Percentiles rank a stretch among this genome's conserved stretches.
Evolutionary conservation across 1,140 invertebrate genomes (phyloP).

Genomic region (Calycopis cecrops): DNA sequence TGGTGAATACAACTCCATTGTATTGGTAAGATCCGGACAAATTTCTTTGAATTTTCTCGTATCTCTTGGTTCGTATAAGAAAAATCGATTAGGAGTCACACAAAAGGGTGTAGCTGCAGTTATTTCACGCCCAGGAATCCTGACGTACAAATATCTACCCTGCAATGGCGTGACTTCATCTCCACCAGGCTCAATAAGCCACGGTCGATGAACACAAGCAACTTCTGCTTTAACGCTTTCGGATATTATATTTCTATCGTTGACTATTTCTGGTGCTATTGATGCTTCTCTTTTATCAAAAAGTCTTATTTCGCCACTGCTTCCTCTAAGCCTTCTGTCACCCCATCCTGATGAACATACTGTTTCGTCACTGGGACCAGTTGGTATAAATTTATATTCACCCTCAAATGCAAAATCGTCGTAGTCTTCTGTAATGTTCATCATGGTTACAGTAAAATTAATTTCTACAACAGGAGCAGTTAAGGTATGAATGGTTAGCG

Average conservation of each 20-base stretch:
- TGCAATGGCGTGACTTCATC: constrained; percentile 73
- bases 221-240: constrained; percentile 71
- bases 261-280: constrained; percentile 61
- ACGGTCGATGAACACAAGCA: constrained; percentile 83
- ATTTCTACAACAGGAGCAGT: constrained; percentile 82
- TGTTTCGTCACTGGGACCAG: constrained; percentile 68
- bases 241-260: constrained; percentile 68
- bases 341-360: constrained; percentile 78
- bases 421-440: constrained; percentile 90
- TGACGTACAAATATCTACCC: constrained; percentile 83
- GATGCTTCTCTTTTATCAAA: constrained; percentile 63
- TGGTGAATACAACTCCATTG: constrained; percentile 83
- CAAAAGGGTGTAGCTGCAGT: constrained; percentile 76
- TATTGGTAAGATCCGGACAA: constrained; percentile 76
- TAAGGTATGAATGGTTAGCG: constrained; percentile 77
- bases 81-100: constrained; percentile 81
- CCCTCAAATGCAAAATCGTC: constrained; percentile 88
- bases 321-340: constrained; percentile 78
- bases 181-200: constrained; percentile 84
- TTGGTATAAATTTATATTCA: constrained; percentile 82
- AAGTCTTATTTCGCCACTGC: constrained; percentile 80
- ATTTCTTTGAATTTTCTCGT: constrained; percentile 78
- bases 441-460: constrained; percentile 83
- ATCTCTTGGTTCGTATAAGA: constrained; percentile 82
- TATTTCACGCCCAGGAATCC: constrained; percentile 80